phyloP scores from a whole-genome alignment of 2,113 vertebrate genomes.

The Dinomys branickii region DNA sequence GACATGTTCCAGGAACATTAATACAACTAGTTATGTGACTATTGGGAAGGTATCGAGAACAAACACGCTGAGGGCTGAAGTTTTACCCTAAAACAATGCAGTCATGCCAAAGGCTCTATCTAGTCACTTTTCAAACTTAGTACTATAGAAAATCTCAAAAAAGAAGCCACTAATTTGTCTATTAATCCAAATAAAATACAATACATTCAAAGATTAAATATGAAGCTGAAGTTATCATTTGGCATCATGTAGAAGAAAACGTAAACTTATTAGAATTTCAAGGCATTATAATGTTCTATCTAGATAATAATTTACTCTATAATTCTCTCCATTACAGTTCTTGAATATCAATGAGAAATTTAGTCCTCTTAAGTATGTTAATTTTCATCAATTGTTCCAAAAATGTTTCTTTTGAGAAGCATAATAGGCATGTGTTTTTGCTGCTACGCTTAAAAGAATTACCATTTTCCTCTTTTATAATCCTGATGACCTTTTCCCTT shows the following conservation, averaged over 20 bases:
- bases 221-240: constrained; percentile 11
- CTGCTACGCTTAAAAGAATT: background rate
- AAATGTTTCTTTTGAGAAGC: background rate
- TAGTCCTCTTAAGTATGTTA: background rate
- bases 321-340: background rate
- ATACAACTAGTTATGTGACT: background rate
- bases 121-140: background rate
- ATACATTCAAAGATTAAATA: constrained; percentile 30
- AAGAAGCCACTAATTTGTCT: background rate
- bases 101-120: background rate
- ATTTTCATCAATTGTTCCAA: constrained; percentile 6
- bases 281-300: background rate
- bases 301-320: background rate
- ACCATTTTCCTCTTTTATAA: background rate
- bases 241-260: background rate
- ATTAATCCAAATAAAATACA: background rate
- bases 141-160: background rate
- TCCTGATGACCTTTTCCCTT: background rate
- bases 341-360: constrained; percentile 12
- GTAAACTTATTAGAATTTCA: background rate
- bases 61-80: background rate
- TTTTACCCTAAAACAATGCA: background rate
- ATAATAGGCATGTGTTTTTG: background rate
- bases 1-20: background rate
- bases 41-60: background rate